Evolutionary conservation across 2,113 vertebrate species (phyloP).

Genomic region (Pelodiscus sinensis): DNA sequence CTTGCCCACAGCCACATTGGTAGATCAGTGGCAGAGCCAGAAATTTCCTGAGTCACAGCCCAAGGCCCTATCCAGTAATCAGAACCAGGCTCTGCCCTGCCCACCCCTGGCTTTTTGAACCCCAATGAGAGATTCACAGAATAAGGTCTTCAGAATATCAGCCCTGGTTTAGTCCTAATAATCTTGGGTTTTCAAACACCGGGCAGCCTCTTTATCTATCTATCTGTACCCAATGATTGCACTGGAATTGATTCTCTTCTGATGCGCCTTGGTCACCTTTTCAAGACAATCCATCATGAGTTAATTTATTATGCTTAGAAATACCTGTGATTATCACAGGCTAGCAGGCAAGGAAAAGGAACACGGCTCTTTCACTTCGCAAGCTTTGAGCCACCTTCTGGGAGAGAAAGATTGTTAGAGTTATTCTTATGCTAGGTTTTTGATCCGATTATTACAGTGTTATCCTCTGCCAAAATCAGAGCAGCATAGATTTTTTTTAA

Average conservation of each 20-base stretch:
- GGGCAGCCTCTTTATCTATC: not conserved
- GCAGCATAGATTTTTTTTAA: not conserved
- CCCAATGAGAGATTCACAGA: not conserved
- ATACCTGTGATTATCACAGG: not conserved
- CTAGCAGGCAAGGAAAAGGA: not conserved
- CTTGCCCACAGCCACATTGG: not conserved
- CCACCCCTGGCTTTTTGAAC: not conserved
- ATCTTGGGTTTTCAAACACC: not conserved
- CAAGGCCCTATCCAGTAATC: not conserved
- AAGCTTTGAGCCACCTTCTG: not conserved
- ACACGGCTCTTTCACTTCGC: not conserved
- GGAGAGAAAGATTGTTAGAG: not conserved
- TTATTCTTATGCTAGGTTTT: not conserved
- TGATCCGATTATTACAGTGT: not conserved
- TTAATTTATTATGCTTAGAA: not conserved
- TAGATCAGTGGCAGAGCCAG: not conserved
- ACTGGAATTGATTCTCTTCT: not conserved
- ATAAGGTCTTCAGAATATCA: not conserved
- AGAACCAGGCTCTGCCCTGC: not conserved
- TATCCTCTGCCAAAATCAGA: not conserved
- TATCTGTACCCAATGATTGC: not conserved
- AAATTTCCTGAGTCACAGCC: not conserved
- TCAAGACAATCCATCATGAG: not conserved
- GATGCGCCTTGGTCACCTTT: not conserved
- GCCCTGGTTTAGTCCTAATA: not conserved